Evolutionary conservation across 1,140 invertebrate genomes (phyloP).

Genomic region (Brachionus paranguensis): DNA sequence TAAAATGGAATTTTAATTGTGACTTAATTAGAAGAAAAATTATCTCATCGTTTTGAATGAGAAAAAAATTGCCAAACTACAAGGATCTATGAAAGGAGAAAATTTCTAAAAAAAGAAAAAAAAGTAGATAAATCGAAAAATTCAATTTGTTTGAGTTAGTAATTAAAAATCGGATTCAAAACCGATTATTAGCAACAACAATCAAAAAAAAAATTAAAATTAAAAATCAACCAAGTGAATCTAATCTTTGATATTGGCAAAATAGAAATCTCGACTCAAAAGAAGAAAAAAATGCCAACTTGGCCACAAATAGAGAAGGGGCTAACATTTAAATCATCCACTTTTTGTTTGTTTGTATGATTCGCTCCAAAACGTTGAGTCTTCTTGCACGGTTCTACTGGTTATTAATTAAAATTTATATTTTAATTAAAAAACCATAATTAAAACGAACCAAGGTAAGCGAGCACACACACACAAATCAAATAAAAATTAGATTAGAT

Average conservation of each 20-base stretch:
- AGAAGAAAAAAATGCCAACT: neutral
- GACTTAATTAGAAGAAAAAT: conserved; percentile 19
- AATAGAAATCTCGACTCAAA: neutral
- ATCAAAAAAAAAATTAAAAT: neutral
- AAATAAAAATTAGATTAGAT: conserved; percentile 33
- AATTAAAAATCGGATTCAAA: conserved; percentile 13
- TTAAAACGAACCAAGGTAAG: neutral
- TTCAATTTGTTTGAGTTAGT: neutral
- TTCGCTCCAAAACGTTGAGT: neutral
- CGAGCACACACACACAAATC: neutral
- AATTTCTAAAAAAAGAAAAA: neutral
- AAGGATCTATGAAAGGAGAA: neutral
- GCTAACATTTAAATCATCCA: conserved; percentile 24
- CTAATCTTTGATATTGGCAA: neutral
- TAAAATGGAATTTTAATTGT: conserved; percentile 33
- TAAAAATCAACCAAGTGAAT: conserved; percentile 15
- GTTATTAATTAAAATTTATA: conserved; percentile 22
- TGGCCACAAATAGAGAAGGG: neutral
- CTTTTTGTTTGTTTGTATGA: conserved; percentile 24
- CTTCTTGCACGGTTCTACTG: neutral
- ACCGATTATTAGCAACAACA: neutral
- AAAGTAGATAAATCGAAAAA: neutral
- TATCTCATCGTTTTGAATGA: neutral
- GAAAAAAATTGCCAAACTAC: neutral
- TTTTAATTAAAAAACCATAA: conserved; percentile 34